These are phyloP conservation scores for Acleris cristana DNA, from an alignment of 2,888 invertebrate species.

Conservation along the genomic window DNA sequence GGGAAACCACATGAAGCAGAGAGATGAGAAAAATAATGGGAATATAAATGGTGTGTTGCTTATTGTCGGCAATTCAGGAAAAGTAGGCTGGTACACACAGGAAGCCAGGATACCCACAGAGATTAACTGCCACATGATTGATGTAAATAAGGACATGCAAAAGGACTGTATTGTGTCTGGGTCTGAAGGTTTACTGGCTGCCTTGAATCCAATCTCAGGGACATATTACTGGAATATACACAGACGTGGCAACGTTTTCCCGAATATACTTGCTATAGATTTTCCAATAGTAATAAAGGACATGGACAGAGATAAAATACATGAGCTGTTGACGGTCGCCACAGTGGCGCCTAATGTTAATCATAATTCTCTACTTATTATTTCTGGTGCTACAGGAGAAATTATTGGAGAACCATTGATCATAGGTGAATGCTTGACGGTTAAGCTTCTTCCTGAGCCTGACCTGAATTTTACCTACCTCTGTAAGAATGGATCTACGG, in stretches of 20 bases:
- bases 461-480: conserved; percentile 80
- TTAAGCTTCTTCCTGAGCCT: conserved; percentile 83
- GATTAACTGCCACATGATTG: conserved; percentile 89
- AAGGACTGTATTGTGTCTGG: conserved; percentile 91
- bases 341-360: conserved; percentile 77
- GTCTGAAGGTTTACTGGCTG: conserved; percentile 84
- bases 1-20: conserved; percentile 85
- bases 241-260: conserved; percentile 78
- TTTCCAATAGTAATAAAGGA: conserved; percentile 89
- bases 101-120: conserved; percentile 87
- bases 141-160: conserved; percentile 88
- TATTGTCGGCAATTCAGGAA: conserved; percentile 87
- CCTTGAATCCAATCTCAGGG: conserved; percentile 78
- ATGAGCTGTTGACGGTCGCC: conserved; percentile 86
- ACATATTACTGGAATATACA: conserved; percentile 85
- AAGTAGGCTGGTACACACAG: conserved; percentile 89
- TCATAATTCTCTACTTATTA: conserved; percentile 85
- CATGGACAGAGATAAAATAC: conserved; percentile 87
- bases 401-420: conserved; percentile 86
- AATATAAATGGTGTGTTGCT: conserved; percentile 87
- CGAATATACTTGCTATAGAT: conserved; percentile 84
- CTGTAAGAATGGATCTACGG: conserved; percentile 84
- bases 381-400: conserved; percentile 88
- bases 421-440: conserved; percentile 83
- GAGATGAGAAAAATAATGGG: conserved; percentile 73